Conservation (phyloP, 2,797 vertebrate genomes). For the Leptatherina wallacei region DNA sequence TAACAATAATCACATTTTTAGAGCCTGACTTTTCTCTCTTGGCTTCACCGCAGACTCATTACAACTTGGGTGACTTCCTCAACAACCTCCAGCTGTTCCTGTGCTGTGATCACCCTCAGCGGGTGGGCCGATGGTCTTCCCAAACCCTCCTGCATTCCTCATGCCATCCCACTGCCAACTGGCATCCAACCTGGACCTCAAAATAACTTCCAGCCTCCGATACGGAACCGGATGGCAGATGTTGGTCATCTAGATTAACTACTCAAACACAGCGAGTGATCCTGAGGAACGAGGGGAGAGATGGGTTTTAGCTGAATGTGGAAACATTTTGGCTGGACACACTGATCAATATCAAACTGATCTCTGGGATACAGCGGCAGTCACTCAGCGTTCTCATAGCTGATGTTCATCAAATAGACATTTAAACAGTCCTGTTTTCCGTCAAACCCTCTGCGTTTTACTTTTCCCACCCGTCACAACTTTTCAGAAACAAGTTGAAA, state of each 20-base stretch:
- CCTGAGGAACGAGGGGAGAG: constrained; percentile 35
- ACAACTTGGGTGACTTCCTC: constrained; percentile 26
- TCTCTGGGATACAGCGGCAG: not conserved
- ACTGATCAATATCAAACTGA: constrained; percentile 35
- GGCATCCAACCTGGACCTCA: constrained; percentile 46
- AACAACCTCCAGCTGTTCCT: constrained; percentile 35
- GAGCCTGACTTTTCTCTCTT: constrained; percentile 11
- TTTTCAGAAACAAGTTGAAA: not conserved
- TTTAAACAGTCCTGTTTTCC: no score
- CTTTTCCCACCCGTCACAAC: not conserved
- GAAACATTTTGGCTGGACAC: constrained; percentile 5
- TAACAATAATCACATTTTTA: not conserved
- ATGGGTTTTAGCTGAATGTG: constrained; percentile 6
- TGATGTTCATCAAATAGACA: constrained; percentile 5
- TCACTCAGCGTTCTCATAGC: not conserved
- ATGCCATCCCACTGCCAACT: constrained; percentile 54
- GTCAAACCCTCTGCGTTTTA: not conserved
- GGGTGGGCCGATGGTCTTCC: constrained; percentile 41
- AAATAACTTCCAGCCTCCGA: constrained; percentile 49
- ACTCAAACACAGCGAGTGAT: constrained; percentile 27
- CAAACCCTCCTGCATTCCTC: constrained; percentile 54
- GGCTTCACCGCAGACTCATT: not conserved
- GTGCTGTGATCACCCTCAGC: constrained; percentile 24
- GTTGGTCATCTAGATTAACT: constrained; percentile 52
- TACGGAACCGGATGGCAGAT: constrained; percentile 52